A percentile compares a stretch with the other conserved stretches of the same genome.
Conservation (phyloP, 1,140 invertebrate genomes). For the Oncopeltus fasciatus region DNA sequence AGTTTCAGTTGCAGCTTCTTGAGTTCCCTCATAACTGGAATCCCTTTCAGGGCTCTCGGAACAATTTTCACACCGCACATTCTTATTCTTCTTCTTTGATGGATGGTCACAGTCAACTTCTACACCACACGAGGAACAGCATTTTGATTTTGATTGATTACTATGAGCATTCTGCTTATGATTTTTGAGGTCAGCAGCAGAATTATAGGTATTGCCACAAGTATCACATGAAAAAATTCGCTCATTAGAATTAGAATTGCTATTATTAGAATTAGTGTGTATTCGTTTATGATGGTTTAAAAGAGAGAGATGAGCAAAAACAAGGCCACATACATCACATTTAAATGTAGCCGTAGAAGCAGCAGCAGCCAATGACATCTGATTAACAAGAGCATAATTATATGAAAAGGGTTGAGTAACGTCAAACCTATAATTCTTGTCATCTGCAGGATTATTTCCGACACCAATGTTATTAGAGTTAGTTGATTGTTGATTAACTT, state of each 20-base stretch:
- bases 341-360: slow-evolving; percentile 69
- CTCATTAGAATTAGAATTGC: slow-evolving; percentile 27
- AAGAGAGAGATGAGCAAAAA: slow-evolving; percentile 61
- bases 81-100: slow-evolving; percentile 26
- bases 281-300: slow-evolving; percentile 69
- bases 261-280: slow-evolving; percentile 30
- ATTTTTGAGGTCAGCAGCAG: slow-evolving; percentile 26
- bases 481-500: slow-evolving; percentile 29
- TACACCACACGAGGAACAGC: slow-evolving; percentile 34
- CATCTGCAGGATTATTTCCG: slow-evolving; percentile 33
- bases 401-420: slow-evolving; percentile 38
- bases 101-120: slow-evolving; percentile 31
- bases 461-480: slow-evolving; percentile 28
- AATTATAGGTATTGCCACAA: slow-evolving; percentile 25
- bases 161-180: slow-evolving; percentile 24
- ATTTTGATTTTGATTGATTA: slow-evolving; percentile 26
- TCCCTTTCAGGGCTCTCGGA: slow-evolving; percentile 11
- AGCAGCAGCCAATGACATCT: slow-evolving; percentile 40
- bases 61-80: slow-evolving; percentile 27
- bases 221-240: slow-evolving; percentile 26
- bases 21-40: slow-evolving; percentile 9
- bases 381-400: slow-evolving; percentile 37
- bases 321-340: slow-evolving; percentile 68
- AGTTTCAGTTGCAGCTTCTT: slow-evolving; percentile 13
- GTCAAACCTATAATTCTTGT: slow-evolving; percentile 39